A percentile compares a stretch with the other conserved stretches of the same genome.
Conservation (phyloP, 2,113 vertebrate species). For the Argyrosomus japonicus region DNA sequence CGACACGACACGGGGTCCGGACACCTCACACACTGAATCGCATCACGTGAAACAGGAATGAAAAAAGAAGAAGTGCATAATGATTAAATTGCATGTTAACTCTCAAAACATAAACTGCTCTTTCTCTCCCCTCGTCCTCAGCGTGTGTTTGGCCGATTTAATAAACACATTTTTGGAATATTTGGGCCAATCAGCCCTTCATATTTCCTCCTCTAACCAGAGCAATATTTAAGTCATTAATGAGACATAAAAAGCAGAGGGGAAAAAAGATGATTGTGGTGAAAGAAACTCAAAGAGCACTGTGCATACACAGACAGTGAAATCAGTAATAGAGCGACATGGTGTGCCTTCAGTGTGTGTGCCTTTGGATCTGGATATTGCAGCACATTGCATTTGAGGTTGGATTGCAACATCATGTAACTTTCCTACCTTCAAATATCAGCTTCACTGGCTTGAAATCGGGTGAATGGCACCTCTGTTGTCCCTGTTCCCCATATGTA, state of each 20-base stretch:
- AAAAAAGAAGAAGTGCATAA: neutral
- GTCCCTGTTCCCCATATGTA: no score
- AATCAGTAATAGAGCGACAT: neutral
- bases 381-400: no score
- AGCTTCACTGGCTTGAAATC: no score
- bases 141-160: conserved; percentile 43
- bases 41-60: neutral
- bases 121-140: neutral
- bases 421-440: no score
- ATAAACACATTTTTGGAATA: conserved; percentile 66
- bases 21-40: neutral
- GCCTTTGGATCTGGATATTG: no score
- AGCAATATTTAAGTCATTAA: conserved; percentile 67
- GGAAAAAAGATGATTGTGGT: conserved; percentile 30
- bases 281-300: neutral
- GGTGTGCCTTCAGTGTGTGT: neutral
- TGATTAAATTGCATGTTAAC: neutral
- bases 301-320: neutral
- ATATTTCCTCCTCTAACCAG: conserved; percentile 49
- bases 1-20: no score
- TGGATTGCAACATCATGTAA: no score
- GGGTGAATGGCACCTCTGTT: no score
- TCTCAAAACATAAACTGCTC: conserved; percentile 2
- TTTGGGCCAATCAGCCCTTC: conserved; percentile 45
- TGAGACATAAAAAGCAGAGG: conserved; percentile 45